Evolutionary conservation across 35 echinoderm and acorn worm species (phyloP).

Genomic region (Lytechinus variegatus): DNA sequence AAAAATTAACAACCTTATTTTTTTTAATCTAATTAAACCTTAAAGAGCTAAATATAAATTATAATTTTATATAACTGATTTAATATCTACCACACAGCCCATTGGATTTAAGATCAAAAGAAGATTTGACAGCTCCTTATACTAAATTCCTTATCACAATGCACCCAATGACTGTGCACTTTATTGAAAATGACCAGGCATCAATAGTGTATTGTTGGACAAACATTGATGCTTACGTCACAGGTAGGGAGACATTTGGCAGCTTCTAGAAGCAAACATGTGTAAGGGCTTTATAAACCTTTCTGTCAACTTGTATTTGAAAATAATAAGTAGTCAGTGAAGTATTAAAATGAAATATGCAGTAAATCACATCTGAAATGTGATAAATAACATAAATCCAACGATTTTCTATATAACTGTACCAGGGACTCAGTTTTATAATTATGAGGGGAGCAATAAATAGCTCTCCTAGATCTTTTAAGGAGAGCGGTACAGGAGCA

Average conservation of each 20-base stretch:
- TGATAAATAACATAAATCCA: too few relatives aligned
- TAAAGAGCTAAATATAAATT: too few relatives aligned
- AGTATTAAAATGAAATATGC: not conserved
- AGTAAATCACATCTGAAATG: too few relatives aligned
- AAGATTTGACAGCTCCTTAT: not conserved
- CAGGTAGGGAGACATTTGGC: not conserved
- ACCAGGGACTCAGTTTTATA: too few relatives aligned
- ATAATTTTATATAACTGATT: not conserved
- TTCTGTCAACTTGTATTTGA: not conserved
- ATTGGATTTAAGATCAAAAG: not conserved
- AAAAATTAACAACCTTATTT: too few relatives aligned
- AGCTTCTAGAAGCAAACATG: not conserved
- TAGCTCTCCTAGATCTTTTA: too few relatives aligned
- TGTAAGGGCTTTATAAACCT: not conserved
- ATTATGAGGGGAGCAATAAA: too few relatives aligned
- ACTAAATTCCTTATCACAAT: not conserved
- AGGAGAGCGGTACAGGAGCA: too few relatives aligned
- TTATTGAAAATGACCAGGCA: not conserved
- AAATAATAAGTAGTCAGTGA: not conserved
- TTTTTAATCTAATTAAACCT: too few relatives aligned
- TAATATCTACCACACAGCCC: not conserved
- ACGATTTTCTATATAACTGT: too few relatives aligned
- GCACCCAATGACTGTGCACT: not conserved
- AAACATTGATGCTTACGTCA: conserved; percentile 14
- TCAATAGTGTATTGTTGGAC: conserved; percentile 4